Evolutionary conservation across 2,113 vertebrate genomes (phyloP).

Genomic region (Ahaetulla prasina): DNA sequence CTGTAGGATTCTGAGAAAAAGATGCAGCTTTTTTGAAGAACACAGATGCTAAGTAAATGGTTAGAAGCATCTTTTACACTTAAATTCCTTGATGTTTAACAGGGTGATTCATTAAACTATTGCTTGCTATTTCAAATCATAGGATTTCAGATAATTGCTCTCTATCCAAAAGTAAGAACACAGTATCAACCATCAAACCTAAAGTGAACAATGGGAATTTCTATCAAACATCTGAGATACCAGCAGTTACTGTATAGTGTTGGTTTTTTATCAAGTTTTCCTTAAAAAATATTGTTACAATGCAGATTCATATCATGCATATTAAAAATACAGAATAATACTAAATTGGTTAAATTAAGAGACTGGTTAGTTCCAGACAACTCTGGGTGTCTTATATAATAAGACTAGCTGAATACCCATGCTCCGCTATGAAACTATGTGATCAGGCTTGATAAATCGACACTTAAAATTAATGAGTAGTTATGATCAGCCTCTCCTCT

Average conservation of each 20-base stretch:
- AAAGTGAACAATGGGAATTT: neutral
- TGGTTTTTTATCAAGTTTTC: neutral
- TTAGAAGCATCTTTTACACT: neutral
- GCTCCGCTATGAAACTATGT: too few species aligned
- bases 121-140: neutral
- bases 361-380: neutral
- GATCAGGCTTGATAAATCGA: too few species aligned
- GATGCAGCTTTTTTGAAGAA: neutral
- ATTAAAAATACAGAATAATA: neutral
- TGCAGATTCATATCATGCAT: neutral
- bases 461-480: too few species aligned
- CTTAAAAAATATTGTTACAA: neutral
- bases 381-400: neutral
- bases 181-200: neutral
- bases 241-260: neutral
- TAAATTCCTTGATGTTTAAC: neutral
- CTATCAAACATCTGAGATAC: neutral
- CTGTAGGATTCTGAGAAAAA: neutral
- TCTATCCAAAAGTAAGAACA: neutral
- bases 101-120: neutral
- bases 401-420: too few species aligned
- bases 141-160: neutral
- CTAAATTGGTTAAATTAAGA: neutral
- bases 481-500: too few species aligned
- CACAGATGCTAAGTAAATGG: neutral